Evolutionary conservation across 2,888 invertebrate genomes (phyloP), one percentile per base, ranked within the genome.

Genomic region (Catocala sponsa): DNA sequence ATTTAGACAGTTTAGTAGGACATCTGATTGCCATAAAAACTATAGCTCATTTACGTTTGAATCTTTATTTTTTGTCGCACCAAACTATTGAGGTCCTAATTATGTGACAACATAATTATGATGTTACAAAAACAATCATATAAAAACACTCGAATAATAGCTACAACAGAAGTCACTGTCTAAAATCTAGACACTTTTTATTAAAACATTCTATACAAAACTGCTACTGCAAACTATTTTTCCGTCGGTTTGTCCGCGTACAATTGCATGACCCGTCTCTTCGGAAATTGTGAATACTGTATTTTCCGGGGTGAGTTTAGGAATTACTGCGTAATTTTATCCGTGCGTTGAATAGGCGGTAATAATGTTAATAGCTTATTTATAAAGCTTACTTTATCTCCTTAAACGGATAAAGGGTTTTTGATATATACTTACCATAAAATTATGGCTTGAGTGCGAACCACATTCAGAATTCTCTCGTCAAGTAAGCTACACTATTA

Each of bases 401-500:
- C 9, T 38, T 38, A 6, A 38, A 9, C 6, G 9, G 6, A 32
- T 48, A 44, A 44, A 44, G 13, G 6, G 47, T 25, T 25, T 25
- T 4, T 2, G 25, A 25, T 25, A 25, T 25, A 25, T 25, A 25
- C 25, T 25, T 25, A 25, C 25, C 25, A 25, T 25, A 25, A 25
- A 25, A 25, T 7, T 38, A 38, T 38, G 0, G 35, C 7, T 38
- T 38, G 7, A 38, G 25, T 32, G 25, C 13, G 6, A 11, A 57
- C 4, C 15, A 58, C 73, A 72, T 65, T 49, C 15, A 59, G 43
- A 53, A 55, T 68, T 57, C 43, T 49, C 61, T 59, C 53, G 33
- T 46, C 48, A 43, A 63, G 53, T 57, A 60, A 66, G 59, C 47
- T 54, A 72, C 72, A 69, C 68, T 76, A 74, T 77, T 81, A 79